Evolutionary conservation across 2,888 invertebrate species (phyloP), one percentile per base, ranked within the genome.

Genomic region (Siphonodentalium dalli): DNA sequence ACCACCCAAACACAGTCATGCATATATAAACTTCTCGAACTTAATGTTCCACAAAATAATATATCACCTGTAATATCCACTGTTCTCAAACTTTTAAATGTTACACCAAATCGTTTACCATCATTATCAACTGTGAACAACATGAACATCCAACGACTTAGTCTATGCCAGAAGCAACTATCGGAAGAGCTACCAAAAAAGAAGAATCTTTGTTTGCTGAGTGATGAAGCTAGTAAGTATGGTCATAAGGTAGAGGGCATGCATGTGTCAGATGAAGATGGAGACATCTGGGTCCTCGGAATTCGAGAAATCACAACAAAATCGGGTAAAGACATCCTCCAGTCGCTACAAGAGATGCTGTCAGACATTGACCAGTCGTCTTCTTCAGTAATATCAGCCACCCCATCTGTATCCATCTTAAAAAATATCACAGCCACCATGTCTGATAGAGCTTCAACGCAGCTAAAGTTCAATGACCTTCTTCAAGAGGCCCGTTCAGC

Each of bases 211-310:
- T 50, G 46, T 2, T 11, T 58, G 20, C 47, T 50, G 21, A 53
- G 49, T 20, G 58, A 58, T 35, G 58, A 58, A 35, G 54, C 54
- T 13, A 27, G 51, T 13, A 58, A 57, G 39, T 58, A 40, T 47
- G 54, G 54, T n/a, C 23, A 23, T 1, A 58, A 54, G 20, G 49
- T 46, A 23, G 45, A 43, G 1, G 50, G 58, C 6, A 54, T 50
- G 27, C 58, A 58, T 46, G 44, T 38, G 3, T 49, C 45, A 18
- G 58, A 58, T 28, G 11, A 7, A 5, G 39, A 20, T 6, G 49
- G 53, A 4, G 31, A 20, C 3, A 54, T 50, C 46, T 58, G 47
- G 38, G 58, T 58, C 9, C 7, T 54, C 2, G 53, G 58, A 8
- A 28, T 54, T 33, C 13, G 58, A 24, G n/a, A 58, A 41, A 15